Evolutionary conservation across 2,113 vertebrate species (phyloP), one percentile per base, ranked within the genome.

Genomic region (Amphiprion ocellaris): DNA sequence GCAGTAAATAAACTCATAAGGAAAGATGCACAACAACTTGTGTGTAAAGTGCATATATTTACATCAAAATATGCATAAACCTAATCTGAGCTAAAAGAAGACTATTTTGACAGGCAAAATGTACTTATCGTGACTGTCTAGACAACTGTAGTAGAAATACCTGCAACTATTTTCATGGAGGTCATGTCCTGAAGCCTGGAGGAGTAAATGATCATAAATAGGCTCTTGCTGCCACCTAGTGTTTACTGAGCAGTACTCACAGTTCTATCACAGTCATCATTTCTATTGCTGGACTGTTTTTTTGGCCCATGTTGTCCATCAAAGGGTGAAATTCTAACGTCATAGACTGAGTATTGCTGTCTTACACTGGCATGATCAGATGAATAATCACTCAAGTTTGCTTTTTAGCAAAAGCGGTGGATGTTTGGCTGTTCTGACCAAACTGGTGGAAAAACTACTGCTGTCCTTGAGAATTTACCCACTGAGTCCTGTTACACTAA

Each of bases 221-320:
- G 12, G 33, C 16, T 47, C 66, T 70, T 89, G 63, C 79, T 91
- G 91, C 93, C 92, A 92, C 85, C 93, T 90, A 83, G 88, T 86
- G 93, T 49, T 65, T 63, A 7, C 0, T 26, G 7, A 19, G 0
- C 0, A 2, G 16, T 9, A 55, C 12, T 26, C 2, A 55, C 16
- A 39, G 26, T 23, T 1, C 2, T 4, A 19, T 49, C 8, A 53
- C 26, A 21, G 3, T 14, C 49, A 2, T 10, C 49, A 8, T 44
- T 44, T 44, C 0, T 2, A 15, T 12, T 2, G 0, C 12, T 44
- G 41, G 15, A 4, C 14, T 44, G 2, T 15, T 44, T 8, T 21
- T 21, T 21, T 21, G 21, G 21, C 21, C 21, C 21, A 21, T 21
- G 21, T 21, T 21, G 21, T 21, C 21, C 21, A 21, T 21, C 21